Evolutionary conservation across 2,797 vertebrate species (phyloP).

Genomic region (Manis pentadactyla): DNA sequence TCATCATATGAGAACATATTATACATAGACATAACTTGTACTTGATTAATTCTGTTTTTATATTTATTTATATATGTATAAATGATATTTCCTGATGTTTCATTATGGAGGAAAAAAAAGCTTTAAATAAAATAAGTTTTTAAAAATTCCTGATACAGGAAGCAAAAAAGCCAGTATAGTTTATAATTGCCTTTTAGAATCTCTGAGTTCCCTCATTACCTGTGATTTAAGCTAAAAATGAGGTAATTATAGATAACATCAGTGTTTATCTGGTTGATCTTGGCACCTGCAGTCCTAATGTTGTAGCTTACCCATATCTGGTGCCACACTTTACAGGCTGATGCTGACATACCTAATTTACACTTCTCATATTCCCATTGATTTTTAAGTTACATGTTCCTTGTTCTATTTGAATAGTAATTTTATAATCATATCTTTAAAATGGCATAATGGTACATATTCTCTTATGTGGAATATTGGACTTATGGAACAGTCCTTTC

Average conservation of each 20-base stretch:
- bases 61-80: constrained; percentile 71
- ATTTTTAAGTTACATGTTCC: constrained; percentile 71
- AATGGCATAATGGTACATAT: not conserved
- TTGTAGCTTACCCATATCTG: constrained; percentile 73
- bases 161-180: constrained; percentile 75
- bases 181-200: constrained; percentile 80
- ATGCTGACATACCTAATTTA: constrained; percentile 76
- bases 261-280: constrained; percentile 81
- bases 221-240: constrained; percentile 83
- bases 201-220: constrained; percentile 81
- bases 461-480: not conserved
- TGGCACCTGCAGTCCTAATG: constrained; percentile 79
- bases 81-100: constrained; percentile 70
- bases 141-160: constrained; percentile 75
- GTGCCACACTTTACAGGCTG: constrained; percentile 61
- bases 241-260: constrained; percentile 81
- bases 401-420: constrained; percentile 63
- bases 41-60: constrained; percentile 70
- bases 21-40: constrained; percentile 20
- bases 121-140: constrained; percentile 78
- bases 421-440: constrained; percentile 62
- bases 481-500: constrained; percentile 35
- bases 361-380: constrained; percentile 57
- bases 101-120: constrained; percentile 48
- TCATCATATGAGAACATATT: not conserved